These are phyloP conservation scores for Alauda arvensis DNA, from an alignment of 2,797 vertebrate genomes.

Conservation along the genomic window DNA sequence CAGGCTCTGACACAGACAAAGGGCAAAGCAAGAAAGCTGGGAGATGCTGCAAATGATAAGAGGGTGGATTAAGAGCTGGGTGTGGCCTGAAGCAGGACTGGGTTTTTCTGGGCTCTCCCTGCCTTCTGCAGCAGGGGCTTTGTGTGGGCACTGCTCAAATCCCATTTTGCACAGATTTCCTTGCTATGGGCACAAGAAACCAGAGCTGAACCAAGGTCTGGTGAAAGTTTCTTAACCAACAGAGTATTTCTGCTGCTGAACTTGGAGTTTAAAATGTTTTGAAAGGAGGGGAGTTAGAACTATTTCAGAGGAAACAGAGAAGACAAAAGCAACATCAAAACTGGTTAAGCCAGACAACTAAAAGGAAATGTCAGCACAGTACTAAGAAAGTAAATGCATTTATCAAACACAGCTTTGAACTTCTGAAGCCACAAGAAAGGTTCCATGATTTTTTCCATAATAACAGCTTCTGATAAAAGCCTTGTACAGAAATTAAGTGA, in stretches of 20 bases:
- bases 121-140: not conserved
- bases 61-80: not conserved
- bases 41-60: not conserved
- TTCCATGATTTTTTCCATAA: not conserved
- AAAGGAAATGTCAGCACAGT: not conserved
- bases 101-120: not conserved
- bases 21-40: not conserved
- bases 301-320: not conserved
- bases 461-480: not conserved
- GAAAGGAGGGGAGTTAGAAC: not conserved
- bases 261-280: not conserved
- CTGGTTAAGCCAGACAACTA: not conserved
- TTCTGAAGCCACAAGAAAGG: not conserved
- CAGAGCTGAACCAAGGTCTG: not conserved
- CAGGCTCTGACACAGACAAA: not conserved
- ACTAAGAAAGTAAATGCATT: not conserved
- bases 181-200: not conserved
- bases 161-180: not conserved
- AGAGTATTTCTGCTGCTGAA: not conserved
- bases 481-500: not conserved
- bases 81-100: not conserved
- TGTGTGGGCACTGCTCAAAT: rapidly evolving
- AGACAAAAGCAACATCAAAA: not conserved
- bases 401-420: not conserved
- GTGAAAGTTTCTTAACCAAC: not conserved